Base-by-base conservation (phyloP, 2,888 invertebrate genomes). In the Plebejus melissa region DNA sequence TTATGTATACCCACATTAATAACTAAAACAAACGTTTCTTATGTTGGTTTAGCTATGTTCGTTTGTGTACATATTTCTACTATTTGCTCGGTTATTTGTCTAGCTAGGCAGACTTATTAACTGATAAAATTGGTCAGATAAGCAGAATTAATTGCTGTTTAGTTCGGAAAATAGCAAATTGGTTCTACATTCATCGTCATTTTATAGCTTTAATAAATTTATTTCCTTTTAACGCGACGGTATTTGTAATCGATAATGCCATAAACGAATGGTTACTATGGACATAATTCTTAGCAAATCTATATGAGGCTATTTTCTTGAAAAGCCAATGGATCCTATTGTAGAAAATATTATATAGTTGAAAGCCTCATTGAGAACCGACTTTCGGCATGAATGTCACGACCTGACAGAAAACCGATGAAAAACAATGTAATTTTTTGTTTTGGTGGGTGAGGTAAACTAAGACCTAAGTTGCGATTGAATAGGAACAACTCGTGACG, bases 71-170 rank as follows among this genome's bases (percentile, higher is more conserved):
- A 70, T 22, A 22, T 22, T 65, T 65, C 65, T 65, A 65, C 65
- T 65, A 65, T 65, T 65, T 65, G 70, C 70, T 41, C 22, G 70
- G 70, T 70, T 70, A 70, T 70, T 70, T 70, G 70, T 41, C 70
- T 70, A 70, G 70, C 70, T 70, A 70, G 70, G 41, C 41, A 70
- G 70, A 70, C 70, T 65, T 41, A 70, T 41, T 70, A 41, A 70
- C 70, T 70, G 70, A 70, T 70, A 70, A 65, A 65, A 70, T 70
- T 70, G 41, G 38, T 41, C 70, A 38, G 70, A 70, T 70, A 70
- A 70, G 70, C 70, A 70, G 70, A 22, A 65, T 65, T 65, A 65
- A 65, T 65, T 65, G 65, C 65, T 16, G 65, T 65, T 65, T 65
- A 13, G 32, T 65, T 65, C 65, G 32, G 32, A 65, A 65, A 65